Conservation (phyloP, 2,888 invertebrate species). For the Eupithecia insigniata region DNA sequence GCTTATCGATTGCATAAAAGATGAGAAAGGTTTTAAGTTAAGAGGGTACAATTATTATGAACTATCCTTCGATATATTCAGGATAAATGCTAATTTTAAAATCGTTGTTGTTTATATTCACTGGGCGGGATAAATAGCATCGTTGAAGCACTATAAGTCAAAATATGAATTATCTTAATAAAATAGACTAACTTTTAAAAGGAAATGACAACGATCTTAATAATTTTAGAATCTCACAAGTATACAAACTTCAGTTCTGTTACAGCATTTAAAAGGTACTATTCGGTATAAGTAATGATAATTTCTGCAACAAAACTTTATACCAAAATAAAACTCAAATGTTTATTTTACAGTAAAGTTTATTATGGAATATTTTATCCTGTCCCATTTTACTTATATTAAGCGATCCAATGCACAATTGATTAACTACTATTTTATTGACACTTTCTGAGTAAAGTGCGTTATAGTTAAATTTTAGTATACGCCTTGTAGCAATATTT, state of each 20-base stretch:
- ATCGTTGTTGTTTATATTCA: background rate
- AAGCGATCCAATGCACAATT: conserved; percentile 48
- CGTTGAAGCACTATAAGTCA: background rate
- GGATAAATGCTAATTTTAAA: background rate
- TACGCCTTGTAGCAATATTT: conserved; percentile 4
- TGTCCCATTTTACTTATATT: conserved; percentile 52
- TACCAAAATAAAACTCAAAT: background rate
- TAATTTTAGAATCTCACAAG: background rate
- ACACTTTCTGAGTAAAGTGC: conserved; percentile 8
- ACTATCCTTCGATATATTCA: background rate
- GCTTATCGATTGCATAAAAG: background rate
- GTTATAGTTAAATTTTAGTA: conserved; percentile 6
- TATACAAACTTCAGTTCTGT: background rate
- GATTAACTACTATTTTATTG: conserved; percentile 28
- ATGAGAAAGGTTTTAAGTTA: background rate
- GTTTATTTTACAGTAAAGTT: background rate
- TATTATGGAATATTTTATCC: conserved; percentile 59
- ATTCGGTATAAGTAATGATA: background rate
- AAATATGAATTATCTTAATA: background rate
- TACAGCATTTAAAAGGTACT: background rate
- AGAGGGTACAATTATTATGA: background rate
- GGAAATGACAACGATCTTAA: background rate
- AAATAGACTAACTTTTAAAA: background rate
- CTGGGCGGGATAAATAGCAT: background rate
- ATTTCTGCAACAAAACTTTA: background rate